Conservation (phyloP, 2,888 invertebrate species). For the Drymonia ruficornis region DNA sequence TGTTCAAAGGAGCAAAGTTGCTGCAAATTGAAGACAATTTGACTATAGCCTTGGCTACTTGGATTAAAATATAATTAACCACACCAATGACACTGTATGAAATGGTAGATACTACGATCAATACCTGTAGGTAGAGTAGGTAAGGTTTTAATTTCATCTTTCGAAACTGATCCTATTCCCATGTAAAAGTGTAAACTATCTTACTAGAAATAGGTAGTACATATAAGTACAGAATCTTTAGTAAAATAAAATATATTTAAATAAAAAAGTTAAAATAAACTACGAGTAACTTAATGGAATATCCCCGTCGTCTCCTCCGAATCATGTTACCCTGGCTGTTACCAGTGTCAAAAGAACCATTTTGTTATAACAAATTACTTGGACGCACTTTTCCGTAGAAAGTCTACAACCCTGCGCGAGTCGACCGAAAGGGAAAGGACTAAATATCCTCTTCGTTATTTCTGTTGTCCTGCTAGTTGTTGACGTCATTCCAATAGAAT, state of each 20-base stretch:
- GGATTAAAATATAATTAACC: no score
- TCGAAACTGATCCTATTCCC: no score
- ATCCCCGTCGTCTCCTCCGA: conserved; percentile 26
- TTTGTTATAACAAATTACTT: conserved; percentile 61
- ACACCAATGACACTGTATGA: no score
- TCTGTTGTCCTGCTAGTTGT: conserved; percentile 82
- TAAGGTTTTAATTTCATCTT: neutral
- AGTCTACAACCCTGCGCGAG: conserved; percentile 33
- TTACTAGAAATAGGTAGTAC: no score
- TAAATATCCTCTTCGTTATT: conserved; percentile 51
- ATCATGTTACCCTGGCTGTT: conserved; percentile 50
- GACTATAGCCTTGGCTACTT: no score
- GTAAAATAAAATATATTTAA: neutral
- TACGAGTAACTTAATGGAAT: neutral
- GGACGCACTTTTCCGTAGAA: conserved; percentile 16
- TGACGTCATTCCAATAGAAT: conserved; percentile 85
- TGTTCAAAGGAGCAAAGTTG: no score
- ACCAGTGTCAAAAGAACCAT: conserved; percentile 66
- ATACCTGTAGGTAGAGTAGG: neutral
- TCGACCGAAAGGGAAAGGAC: conserved; percentile 57
- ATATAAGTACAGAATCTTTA: neutral
- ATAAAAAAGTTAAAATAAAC: neutral
- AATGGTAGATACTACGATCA: no score
- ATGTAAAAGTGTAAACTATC: no score
- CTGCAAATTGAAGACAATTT: no score